phyloP scores from a whole-genome alignment of 2,113 vertebrate species.

The Lamprologus lemairii region DNA sequence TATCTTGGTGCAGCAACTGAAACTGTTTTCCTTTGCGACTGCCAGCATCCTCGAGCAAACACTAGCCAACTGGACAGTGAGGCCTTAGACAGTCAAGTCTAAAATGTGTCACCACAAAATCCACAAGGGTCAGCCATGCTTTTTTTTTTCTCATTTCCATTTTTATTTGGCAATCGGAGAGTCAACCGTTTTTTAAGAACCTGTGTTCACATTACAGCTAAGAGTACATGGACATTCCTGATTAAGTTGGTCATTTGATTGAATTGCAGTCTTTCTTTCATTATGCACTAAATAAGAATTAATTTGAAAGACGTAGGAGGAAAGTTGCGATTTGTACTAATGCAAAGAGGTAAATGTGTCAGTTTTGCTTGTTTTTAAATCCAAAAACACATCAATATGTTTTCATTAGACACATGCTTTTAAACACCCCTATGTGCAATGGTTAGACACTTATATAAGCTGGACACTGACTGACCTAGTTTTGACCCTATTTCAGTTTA shows the following conservation, averaged over 20 bases:
- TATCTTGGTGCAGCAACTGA: not conserved
- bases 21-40: not conserved
- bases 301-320: not conserved
- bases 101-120: not conserved
- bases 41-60: not conserved
- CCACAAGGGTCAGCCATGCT: not conserved
- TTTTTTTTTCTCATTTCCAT: not conserved
- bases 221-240: not conserved
- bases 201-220: not conserved
- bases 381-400: not conserved
- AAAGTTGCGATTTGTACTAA: not conserved
- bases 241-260: not conserved
- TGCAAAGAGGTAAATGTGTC: not conserved
- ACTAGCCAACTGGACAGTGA: not conserved
- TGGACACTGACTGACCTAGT: not conserved
- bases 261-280: not conserved
- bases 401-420: not conserved
- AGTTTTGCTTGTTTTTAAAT: not conserved
- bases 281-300: not conserved
- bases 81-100: not conserved
- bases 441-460: not conserved
- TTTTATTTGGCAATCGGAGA: not conserved
- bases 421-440: not conserved
- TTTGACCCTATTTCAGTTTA: not conserved
- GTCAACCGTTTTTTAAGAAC: fast-evolving